Evolutionary conservation across 2,888 invertebrate genomes (phyloP).

Genomic region (Eupithecia inturbata): DNA sequence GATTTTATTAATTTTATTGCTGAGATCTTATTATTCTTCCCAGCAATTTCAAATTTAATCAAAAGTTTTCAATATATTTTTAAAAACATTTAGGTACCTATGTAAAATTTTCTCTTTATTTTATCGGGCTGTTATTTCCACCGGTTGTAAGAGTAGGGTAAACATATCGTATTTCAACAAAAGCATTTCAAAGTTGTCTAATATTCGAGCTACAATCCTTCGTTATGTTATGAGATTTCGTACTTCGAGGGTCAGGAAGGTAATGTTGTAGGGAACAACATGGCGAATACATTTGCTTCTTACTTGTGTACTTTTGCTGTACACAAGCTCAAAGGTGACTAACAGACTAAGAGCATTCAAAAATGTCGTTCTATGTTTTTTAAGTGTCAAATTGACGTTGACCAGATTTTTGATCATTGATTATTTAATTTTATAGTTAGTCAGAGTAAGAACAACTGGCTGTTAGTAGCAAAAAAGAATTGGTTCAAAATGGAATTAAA

Average conservation of each 20-base stretch:
- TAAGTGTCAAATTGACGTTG: too few species aligned
- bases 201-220: neutral
- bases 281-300: neutral
- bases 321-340: neutral
- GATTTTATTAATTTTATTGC: too few species aligned
- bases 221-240: neutral
- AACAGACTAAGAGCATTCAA: neutral
- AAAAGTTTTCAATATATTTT: neutral
- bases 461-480: too few species aligned
- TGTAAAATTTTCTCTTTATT: neutral
- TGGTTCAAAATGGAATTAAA: too few species aligned
- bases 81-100: neutral
- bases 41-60: neutral
- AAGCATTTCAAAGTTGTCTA: slow-evolving; percentile 8
- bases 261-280: neutral
- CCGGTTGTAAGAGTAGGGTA: neutral
- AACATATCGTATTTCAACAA: slow-evolving; percentile 11
- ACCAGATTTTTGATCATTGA: too few species aligned
- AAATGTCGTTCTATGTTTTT: too few species aligned
- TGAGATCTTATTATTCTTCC: too few species aligned
- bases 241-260: neutral
- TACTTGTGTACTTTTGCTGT: neutral
- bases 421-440: too few species aligned
- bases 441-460: too few species aligned
- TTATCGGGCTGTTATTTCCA: neutral